Evolutionary conservation across 2,888 invertebrate genomes (phyloP).

Genomic region (Dorcus parallelipipedus): DNA sequence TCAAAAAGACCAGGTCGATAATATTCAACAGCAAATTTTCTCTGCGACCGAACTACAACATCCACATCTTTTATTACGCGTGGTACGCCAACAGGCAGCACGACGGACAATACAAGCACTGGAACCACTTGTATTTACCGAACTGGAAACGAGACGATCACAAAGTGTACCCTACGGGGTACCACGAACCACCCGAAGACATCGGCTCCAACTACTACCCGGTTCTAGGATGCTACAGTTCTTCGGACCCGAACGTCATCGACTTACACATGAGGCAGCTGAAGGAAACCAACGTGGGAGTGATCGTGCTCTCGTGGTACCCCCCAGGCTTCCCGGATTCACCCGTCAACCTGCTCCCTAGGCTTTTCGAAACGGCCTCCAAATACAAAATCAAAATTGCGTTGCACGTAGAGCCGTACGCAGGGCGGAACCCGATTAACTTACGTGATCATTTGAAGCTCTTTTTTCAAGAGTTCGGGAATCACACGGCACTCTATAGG

Average conservation of each 20-base stretch:
- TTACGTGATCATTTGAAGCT: constrained; percentile 47
- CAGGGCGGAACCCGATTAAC: constrained; percentile 51
- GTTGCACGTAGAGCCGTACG: constrained; percentile 58
- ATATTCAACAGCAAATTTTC: constrained; percentile 34
- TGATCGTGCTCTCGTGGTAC: constrained; percentile 55
- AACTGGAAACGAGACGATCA: constrained; percentile 43
- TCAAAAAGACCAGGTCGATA: constrained; percentile 30
- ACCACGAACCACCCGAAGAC: constrained; percentile 54
- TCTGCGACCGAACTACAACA: constrained; percentile 32
- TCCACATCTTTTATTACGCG: constrained; percentile 43
- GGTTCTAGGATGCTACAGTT: constrained; percentile 54
- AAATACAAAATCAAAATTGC: constrained; percentile 52
- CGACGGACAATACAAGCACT: constrained; percentile 40
- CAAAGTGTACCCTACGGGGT: constrained; percentile 49
- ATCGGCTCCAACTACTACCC: constrained; percentile 56
- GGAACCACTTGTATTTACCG: constrained; percentile 41
- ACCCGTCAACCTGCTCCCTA: constrained; percentile 31
- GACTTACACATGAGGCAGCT: constrained; percentile 53
- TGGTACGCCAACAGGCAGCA: constrained; percentile 40
- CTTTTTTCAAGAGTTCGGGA: constrained; percentile 50
- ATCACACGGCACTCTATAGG: constrained; percentile 56
- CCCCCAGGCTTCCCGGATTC: constrained; percentile 47
- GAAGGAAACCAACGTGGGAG: constrained; percentile 50
- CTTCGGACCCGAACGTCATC: constrained; percentile 48
- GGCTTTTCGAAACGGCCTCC: constrained; percentile 42